Evolutionary conservation across 2,888 invertebrate species (phyloP), one percentile per base, ranked within the genome.

Genomic region (Xestia ashworthii): DNA sequence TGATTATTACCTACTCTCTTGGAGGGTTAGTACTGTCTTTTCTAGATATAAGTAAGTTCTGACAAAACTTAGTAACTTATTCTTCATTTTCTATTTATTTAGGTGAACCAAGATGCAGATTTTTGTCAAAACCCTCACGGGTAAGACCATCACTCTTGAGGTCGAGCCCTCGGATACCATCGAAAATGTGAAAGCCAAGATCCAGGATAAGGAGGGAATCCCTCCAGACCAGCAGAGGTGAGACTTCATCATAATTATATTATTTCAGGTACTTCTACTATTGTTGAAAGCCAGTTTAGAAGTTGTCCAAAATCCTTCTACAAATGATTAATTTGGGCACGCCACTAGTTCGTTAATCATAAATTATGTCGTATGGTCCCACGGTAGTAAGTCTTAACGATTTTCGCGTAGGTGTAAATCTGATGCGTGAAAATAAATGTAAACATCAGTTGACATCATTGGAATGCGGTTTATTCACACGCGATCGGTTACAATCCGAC

Each of bases 101-200:
- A 84, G 84, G 84, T 84, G 75, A 88, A 87, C 90, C 95, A 97
- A 93, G 93, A 99, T 99, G 99, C 99, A 99, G 98, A 99, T 99
- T 95, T 99, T 99, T 95, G 99, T 99, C 83, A 99, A 99, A 96
- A 99, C 99, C 93, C 97, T 99, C 81, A 99, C 99, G 95, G 99
- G 99, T 92, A 99, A 99, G 97, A 99, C 99, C 97, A 99, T 99
- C 97, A 99, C 99, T 93, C 98, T 99, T 91, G 99, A 99, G 97
- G 99, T 99, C 91, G 99, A 99, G 95, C 98, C 99, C 70, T 98
- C 98, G 1, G 99, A 99, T 94, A 98, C 99, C 69, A 99, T 99
- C 95, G 99, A 99, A 97, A 99, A 99, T 98, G 99, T 99, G 87
- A 99, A 99, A 96, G 98, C 98, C 78, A 99, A 99, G 95, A 99